These are phyloP conservation scores for Philereme vetulata DNA, from an alignment of 2,888 invertebrate genomes.

Conservation along the genomic window DNA sequence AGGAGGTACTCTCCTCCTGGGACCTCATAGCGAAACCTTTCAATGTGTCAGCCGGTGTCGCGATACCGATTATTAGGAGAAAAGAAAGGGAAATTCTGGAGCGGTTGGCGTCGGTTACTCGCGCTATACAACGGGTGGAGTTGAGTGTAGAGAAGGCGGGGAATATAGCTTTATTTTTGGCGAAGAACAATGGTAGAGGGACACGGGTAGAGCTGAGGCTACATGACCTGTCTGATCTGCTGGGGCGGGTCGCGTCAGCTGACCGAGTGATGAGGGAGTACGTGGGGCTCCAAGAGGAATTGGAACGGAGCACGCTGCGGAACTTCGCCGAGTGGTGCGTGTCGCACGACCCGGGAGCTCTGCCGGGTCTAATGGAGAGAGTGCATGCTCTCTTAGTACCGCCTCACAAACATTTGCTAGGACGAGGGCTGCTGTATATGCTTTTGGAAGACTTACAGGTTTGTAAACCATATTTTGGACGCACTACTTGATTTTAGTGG, in stretches of 20 bases:
- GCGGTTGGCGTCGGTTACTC: constrained; percentile 63
- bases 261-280: constrained; percentile 85
- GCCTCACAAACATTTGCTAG: constrained; percentile 66
- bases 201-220: constrained; percentile 84
- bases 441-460: constrained; percentile 70
- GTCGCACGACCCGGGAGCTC: constrained; percentile 86
- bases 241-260: constrained; percentile 84
- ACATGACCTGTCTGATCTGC: constrained; percentile 84
- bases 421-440: constrained; percentile 72
- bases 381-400: constrained; percentile 86
- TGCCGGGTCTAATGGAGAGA: constrained; percentile 86
- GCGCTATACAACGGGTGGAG: constrained; percentile 63
- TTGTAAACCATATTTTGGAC: constrained; percentile 13
- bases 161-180: constrained; percentile 60
- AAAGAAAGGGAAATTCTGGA: constrained; percentile 85
- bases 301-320: constrained; percentile 87
- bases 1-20: constrained; percentile 85
- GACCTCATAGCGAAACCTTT: constrained; percentile 84
- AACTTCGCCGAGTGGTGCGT: constrained; percentile 88
- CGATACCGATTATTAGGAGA: constrained; percentile 84
- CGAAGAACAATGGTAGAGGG: constrained; percentile 64
- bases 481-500: too few species aligned
- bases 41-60: constrained; percentile 78
- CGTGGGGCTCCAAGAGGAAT: constrained; percentile 73
- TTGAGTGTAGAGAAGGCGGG: constrained; percentile 58